Evolutionary conservation across 2,888 invertebrate genomes (phyloP), one percentile per base, ranked within the genome.

Genomic region (Endomychus coccineus): DNA sequence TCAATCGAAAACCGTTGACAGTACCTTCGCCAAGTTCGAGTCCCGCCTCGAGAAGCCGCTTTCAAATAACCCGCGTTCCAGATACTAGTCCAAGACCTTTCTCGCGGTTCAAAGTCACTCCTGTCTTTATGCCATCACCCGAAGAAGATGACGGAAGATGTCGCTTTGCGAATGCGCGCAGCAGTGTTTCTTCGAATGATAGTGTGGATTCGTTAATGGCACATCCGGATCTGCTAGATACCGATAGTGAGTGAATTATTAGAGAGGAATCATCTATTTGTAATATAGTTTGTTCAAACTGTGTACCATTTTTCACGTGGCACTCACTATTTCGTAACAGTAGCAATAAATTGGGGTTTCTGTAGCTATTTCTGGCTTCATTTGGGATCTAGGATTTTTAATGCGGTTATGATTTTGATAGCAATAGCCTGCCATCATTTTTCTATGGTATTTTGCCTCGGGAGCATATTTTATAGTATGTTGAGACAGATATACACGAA

Each of bases 161-260:
- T n/a, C 44, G 48, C 10, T 58, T 58, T 40, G 52, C 54, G 3
- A 56, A 56, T 43, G 52, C 55, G 10, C 46, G 56, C 17, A 55
- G 56, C 39, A 55, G 55, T 34, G 56, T 56, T 13, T 58, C 58
- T 5, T 56, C 58, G 14, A 58, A 55, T 43, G 57, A 58, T 40
- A 58, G 58, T 42, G 50, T 55, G 34, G 58, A 58, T 37, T 56
- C 56, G 10, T 46, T 58, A 27, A 46, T 48, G 36, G 46, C 47
- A 12, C 55, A 52, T 43, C 19, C 29, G 16, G 39, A 30, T 12
- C 25, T 30, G 16, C 45, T 56, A 31, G 54, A 54, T 36, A 51
- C 44, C 17, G 55, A 55, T 39, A 52, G 51, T 46, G 53, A 53
- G 40, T 50, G 42, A 45, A 27, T 28, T 13, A 14, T 22, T 22